Evolutionary conservation across 2,888 invertebrate genomes (phyloP).

Genomic region (Nemotelus nigrinus): DNA sequence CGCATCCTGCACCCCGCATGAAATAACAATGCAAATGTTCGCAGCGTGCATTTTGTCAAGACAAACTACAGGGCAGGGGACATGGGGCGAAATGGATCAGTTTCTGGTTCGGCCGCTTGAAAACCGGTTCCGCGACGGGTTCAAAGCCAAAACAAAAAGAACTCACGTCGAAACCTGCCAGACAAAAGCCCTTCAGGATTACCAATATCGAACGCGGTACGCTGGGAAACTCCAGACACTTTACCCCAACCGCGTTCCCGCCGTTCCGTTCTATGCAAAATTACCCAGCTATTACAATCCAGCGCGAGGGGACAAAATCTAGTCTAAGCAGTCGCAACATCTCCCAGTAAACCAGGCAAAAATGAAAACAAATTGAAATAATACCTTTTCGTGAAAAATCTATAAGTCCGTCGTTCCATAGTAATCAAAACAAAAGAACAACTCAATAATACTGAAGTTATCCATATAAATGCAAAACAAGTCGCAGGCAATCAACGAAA

Average conservation of each 20-base stretch:
- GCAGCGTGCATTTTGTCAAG: neutral
- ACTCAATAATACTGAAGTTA: slow-evolving; percentile 19
- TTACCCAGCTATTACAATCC: too few species aligned
- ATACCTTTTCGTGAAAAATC: slow-evolving; percentile 85
- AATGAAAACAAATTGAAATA: slow-evolving; percentile 67
- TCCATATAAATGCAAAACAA: slow-evolving; percentile 41
- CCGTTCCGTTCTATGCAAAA: too few species aligned
- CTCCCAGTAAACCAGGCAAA: neutral
- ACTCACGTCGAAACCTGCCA: neutral
- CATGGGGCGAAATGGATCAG: neutral
- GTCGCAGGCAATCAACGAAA: slow-evolving; percentile 50
- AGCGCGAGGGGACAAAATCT: too few species aligned
- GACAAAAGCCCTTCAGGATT: too few species aligned
- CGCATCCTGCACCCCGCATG: neutral
- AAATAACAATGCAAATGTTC: neutral
- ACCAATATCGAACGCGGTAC: too few species aligned
- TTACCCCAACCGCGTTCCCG: too few species aligned
- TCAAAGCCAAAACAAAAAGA: slow-evolving; percentile 20
- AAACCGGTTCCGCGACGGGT: slow-evolving; percentile 30
- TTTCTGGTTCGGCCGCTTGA: slow-evolving; percentile 18
- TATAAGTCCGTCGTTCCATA: slow-evolving; percentile 83
- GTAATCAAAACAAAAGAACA: slow-evolving; percentile 63
- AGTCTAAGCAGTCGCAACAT: neutral
- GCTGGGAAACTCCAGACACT: too few species aligned
- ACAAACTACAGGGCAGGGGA: neutral